Evolutionary conservation across 1,140 invertebrate species (phyloP), one percentile per base, ranked within the genome.

Genomic region (Orchesella cincta): DNA sequence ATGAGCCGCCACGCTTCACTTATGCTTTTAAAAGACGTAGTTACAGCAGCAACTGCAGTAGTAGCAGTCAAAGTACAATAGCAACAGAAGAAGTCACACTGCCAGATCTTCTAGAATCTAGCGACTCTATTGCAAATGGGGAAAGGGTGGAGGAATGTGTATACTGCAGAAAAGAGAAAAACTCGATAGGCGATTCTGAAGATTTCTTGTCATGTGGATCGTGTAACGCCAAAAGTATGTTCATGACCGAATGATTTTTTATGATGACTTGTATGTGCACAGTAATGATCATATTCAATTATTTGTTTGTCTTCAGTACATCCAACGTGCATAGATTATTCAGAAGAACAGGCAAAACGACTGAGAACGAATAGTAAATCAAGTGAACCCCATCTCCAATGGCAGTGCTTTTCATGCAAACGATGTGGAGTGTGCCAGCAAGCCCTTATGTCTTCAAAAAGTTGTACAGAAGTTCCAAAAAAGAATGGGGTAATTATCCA

Each of bases 201-300:
- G 88, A 88, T 67, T 87, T 94, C 51, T 88, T 94, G 0, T 88
- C 90, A 77, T 95, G 93, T 84, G 86, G 91, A 72, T 92, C 93
- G 84, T 95, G 93, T 81, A 92, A 90, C 74, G 91, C 92, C 76
- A 91, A 92, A 90, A 91, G 92, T 92, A 86, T 8, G 5, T 46
- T 46, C 5, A 46, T 46, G 39, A 8, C 18, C 18, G 5, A 18
- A 8, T 46, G 39, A 46, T 5, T 18, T 46, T 46, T 8, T 46
- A 8, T 18, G 18, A 18, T 46, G 39, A 46, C 5, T 46, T 18
- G 18, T 46, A 46, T 46, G 39, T 46, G 5, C 18, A 57, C 16
- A 29, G 5, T 0, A 57, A 14, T 71, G 29, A 28, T 52, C 52
- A 23, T 29, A 35, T 64, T 39, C 28, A 52, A 26, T 62, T 16